Evolutionary conservation across 2,888 invertebrate species (phyloP).

Genomic region (Pollenia griseotomentosa): DNA sequence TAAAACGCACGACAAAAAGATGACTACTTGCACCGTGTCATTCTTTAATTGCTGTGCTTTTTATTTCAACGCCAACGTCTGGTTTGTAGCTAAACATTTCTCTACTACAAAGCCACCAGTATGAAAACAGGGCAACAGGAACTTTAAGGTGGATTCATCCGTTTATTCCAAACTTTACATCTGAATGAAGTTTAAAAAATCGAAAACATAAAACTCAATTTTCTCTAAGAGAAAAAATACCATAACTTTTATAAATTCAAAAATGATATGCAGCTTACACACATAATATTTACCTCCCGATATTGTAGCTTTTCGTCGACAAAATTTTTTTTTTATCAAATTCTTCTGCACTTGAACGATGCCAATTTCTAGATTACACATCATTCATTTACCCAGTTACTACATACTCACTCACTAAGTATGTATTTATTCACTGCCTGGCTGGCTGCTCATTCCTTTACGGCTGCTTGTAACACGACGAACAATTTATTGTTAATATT

Average conservation of each 20-base stretch:
- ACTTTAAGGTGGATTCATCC: too few species aligned
- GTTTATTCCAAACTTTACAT: too few species aligned
- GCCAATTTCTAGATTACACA: conserved; percentile 39
- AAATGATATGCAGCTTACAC: too few species aligned
- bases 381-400: conserved; percentile 37
- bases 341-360: neutral
- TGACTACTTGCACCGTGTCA: neutral
- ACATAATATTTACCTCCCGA: neutral
- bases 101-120: too few species aligned
- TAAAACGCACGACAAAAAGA: neutral
- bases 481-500: conserved; percentile 6
- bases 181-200: too few species aligned
- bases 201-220: too few species aligned
- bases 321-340: neutral
- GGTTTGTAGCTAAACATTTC: too few species aligned
- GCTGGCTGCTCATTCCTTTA: neutral
- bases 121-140: too few species aligned
- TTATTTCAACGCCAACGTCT: neutral
- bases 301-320: neutral
- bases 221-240: too few species aligned
- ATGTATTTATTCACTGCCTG: neutral
- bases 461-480: neutral
- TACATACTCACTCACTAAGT: conserved; percentile 5
- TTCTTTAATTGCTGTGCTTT: neutral
- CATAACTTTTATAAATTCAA: too few species aligned